Evolutionary conservation across 2,888 invertebrate species (phyloP).

Genomic region (Cheilosia vernalis): DNA sequence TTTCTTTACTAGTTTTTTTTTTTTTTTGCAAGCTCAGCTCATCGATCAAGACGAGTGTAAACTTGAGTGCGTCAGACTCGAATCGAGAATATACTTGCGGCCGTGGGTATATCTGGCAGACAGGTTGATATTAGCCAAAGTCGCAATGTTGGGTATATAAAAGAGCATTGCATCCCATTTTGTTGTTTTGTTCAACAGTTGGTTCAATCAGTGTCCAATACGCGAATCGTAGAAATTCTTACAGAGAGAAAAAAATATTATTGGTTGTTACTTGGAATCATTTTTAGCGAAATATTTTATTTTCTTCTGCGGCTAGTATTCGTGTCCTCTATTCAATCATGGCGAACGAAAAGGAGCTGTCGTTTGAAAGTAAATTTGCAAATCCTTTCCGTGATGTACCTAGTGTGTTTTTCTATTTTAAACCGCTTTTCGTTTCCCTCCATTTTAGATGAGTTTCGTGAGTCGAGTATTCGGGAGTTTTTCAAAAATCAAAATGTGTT

Average conservation of each 20-base stretch:
- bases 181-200: constrained; percentile 72
- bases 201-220: constrained; percentile 69
- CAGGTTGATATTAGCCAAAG: constrained; percentile 68
- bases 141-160: constrained; percentile 59
- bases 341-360: constrained; percentile 59
- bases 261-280: constrained; percentile 27
- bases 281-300: constrained; percentile 18
- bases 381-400: background rate
- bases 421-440: constrained; percentile 5
- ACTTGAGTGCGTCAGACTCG: constrained; percentile 37
- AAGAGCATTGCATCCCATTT: constrained; percentile 70
- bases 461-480: constrained; percentile 84
- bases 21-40: constrained; percentile 50
- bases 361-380: constrained; percentile 60
- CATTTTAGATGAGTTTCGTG: constrained; percentile 63
- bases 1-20: constrained; percentile 18
- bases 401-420: constrained; percentile 3
- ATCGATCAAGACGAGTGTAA: constrained; percentile 59
- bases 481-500: constrained; percentile 86
- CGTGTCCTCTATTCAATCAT: constrained; percentile 34
- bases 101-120: constrained; percentile 37
- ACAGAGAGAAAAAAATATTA: constrained; percentile 5
- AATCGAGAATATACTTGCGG: constrained; percentile 34
- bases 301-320: constrained; percentile 1
- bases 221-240: constrained; percentile 58